Conservation (phyloP, 2,797 vertebrate genomes). For the Serranus cabrilla region DNA sequence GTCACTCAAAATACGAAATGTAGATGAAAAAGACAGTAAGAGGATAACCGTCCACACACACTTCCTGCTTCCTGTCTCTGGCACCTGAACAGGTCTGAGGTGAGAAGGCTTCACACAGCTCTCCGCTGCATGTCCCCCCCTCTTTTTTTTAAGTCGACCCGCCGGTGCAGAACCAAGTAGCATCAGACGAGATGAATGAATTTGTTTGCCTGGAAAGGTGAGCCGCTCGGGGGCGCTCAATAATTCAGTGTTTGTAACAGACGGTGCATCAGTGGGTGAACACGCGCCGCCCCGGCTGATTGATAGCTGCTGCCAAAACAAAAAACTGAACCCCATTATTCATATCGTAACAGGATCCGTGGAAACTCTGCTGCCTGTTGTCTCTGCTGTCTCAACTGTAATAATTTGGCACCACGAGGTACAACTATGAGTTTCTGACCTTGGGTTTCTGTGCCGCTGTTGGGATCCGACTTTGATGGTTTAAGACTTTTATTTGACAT, state of each 20-base stretch:
- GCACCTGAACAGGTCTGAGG: constrained; percentile 15
- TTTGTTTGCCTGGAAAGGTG: constrained; percentile 86
- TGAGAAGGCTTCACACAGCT: constrained; percentile 33
- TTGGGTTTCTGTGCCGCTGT: constrained; percentile 29
- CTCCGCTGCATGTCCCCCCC: neutral
- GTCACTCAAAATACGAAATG: neutral
- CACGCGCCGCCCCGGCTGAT: constrained; percentile 67
- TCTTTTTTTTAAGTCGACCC: constrained; percentile 29
- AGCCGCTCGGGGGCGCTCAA: constrained; percentile 80
- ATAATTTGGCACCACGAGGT: constrained; percentile 56
- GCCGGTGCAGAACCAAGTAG: constrained; percentile 60
- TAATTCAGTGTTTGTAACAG: constrained; percentile 90
- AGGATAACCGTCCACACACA: neutral
- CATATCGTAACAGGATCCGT: constrained; percentile 79
- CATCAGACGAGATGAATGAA: constrained; percentile 77
- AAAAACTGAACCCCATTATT: constrained; percentile 76
- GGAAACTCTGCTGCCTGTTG: constrained; percentile 68
- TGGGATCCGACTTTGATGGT: constrained; percentile 58
- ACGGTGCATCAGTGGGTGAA: constrained; percentile 83
- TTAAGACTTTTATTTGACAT: constrained; percentile 56
- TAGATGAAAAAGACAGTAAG: neutral
- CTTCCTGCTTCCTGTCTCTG: neutral
- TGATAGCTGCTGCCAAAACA: constrained; percentile 80
- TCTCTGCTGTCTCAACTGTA: constrained; percentile 58
- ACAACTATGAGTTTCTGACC: constrained; percentile 47